These are phyloP conservation scores for Polyploca ridens DNA, from an alignment of 2,888 invertebrate genomes.

Conservation along the genomic window DNA sequence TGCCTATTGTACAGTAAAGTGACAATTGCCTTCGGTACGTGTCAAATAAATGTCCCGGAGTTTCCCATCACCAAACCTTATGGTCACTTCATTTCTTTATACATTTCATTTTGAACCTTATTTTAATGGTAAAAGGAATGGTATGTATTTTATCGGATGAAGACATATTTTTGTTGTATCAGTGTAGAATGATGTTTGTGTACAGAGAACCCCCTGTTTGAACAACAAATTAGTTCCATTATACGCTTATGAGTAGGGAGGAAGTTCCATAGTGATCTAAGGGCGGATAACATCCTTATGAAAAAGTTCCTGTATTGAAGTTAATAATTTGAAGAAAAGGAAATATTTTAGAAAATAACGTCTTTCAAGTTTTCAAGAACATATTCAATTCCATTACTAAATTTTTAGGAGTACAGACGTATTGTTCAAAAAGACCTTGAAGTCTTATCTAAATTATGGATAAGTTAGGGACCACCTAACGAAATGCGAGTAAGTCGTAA, in stretches of 20 bases:
- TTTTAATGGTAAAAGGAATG: neutral
- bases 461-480: conserved; percentile 33
- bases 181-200: conserved; percentile 68
- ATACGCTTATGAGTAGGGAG: conserved; percentile 76
- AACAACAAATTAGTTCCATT: conserved; percentile 83
- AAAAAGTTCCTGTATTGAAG: conserved; percentile 21
- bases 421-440: neutral
- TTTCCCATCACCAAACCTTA: conserved; percentile 45
- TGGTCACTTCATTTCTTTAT: neutral
- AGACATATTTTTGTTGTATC: conserved; percentile 30
- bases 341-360: too few relatives aligned
- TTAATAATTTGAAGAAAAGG: neutral
- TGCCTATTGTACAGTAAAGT: conserved; percentile 52
- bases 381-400: too few relatives aligned
- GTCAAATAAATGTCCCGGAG: conserved; percentile 74
- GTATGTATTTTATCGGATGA: neutral
- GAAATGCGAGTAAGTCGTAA: conserved; percentile 42
- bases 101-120: conserved; percentile 35
- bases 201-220: conserved; percentile 76
- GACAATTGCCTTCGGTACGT: conserved; percentile 73
- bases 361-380: too few relatives aligned
- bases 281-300: conserved; percentile 41
- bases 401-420: neutral
- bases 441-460: conserved; percentile 24
- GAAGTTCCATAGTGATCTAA: conserved; percentile 59